These are phyloP conservation scores for Choristoneura fumiferana DNA, from an alignment of 1,140 invertebrate genomes.

Conservation along the genomic window DNA sequence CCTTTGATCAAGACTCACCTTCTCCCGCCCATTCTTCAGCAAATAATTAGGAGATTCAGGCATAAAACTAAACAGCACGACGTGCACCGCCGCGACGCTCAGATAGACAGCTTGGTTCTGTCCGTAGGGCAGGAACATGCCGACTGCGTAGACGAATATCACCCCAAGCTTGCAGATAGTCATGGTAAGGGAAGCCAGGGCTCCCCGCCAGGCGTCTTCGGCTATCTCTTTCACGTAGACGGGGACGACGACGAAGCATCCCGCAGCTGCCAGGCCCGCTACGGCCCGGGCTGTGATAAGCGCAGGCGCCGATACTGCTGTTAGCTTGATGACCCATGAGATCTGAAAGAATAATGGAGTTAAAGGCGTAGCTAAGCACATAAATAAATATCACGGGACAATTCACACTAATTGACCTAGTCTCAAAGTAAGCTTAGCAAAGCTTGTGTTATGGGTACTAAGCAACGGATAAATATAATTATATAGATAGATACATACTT, in stretches of 20 bases:
- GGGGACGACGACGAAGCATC: constrained; percentile 71
- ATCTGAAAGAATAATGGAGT: too few relatives aligned
- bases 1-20: constrained; percentile 24
- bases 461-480: too few relatives aligned
- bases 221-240: constrained; percentile 78
- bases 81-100: constrained; percentile 27
- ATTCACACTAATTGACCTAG: too few relatives aligned
- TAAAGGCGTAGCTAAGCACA: too few relatives aligned
- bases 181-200: constrained; percentile 49
- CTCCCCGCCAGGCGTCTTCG: constrained; percentile 56
- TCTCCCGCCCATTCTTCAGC: constrained; percentile 38
- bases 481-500: too few relatives aligned
- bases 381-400: too few relatives aligned
- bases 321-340: constrained; percentile 44
- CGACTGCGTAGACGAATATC: constrained; percentile 42
- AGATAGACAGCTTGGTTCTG: constrained; percentile 40
- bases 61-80: constrained; percentile 37
- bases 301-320: constrained; percentile 18
- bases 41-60: constrained; percentile 45
- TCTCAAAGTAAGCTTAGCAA: too few relatives aligned
- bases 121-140: constrained; percentile 31
- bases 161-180: constrained; percentile 44
- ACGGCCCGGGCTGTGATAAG: constrained; percentile 61
- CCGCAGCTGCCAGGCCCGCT: constrained; percentile 67
- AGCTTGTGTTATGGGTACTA: too few relatives aligned